Evolutionary conservation across 2,888 invertebrate species (phyloP).

Genomic region (Leptura quadrifasciata): DNA sequence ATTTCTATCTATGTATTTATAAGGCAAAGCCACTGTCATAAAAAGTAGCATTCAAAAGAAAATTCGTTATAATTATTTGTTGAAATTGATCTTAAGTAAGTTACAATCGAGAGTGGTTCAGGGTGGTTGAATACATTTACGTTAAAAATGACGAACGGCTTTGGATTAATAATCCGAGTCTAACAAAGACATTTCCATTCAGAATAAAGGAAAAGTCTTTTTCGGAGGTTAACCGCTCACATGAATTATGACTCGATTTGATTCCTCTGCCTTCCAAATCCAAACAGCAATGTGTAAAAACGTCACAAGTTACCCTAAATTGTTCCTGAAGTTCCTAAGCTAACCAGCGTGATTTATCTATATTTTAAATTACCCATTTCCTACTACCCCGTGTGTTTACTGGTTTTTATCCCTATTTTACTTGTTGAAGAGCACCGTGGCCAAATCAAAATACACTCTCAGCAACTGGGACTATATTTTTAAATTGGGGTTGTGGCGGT

Average conservation of each 20-base stretch:
- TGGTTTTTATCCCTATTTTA: background rate
- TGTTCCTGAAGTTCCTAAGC: constrained; percentile 19
- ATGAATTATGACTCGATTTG: constrained; percentile 4
- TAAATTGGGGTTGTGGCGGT: constrained; percentile 21
- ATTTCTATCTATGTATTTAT: too few relatives aligned
- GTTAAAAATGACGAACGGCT: too few relatives aligned
- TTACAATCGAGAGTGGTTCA: too few relatives aligned
- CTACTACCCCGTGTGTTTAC: constrained; percentile 14
- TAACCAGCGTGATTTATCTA: constrained; percentile 32
- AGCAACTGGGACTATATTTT: constrained; percentile 28
- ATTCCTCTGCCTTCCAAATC: background rate
- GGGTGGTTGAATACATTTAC: too few relatives aligned
- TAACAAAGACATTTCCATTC: too few relatives aligned
- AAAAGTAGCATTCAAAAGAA: too few relatives aligned
- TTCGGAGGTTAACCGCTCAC: background rate
- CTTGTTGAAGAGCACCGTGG: constrained; percentile 13
- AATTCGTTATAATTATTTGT: too few relatives aligned
- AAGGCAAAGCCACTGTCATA: too few relatives aligned
- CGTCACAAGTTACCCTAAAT: constrained; percentile 27
- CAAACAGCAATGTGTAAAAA: constrained; percentile 22
- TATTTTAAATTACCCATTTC: constrained; percentile 26
- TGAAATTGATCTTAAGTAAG: too few relatives aligned
- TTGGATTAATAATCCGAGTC: too few relatives aligned
- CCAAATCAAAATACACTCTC: constrained; percentile 22
- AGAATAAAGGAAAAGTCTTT: too few relatives aligned